A percentile compares a stretch with the other conserved stretches of the same genome.
Evolutionary conservation across 2,888 invertebrate genomes (phyloP).

Genomic region (Drosophila demipolita): DNA sequence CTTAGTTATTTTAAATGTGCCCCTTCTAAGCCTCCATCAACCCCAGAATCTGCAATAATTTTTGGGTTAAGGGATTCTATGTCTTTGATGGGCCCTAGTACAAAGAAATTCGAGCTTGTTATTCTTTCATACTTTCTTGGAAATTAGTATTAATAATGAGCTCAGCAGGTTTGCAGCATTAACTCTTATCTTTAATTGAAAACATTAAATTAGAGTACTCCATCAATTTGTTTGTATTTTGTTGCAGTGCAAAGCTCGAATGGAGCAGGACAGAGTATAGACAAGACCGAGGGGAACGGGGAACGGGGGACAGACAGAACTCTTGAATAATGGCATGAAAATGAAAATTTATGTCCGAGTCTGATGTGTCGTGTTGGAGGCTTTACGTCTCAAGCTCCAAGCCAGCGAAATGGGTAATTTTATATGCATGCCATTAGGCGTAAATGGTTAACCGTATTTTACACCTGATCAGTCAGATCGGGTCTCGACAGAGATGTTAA

Average conservation of each 20-base stretch:
- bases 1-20: no score
- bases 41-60: no score
- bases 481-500: neutral
- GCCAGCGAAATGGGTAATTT: conserved; percentile 14
- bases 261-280: neutral
- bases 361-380: conserved; percentile 10
- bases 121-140: neutral
- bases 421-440: conserved; percentile 20
- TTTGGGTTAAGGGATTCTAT: no score
- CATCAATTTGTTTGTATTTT: neutral
- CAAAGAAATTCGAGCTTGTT: neutral
- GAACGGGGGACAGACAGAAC: conserved; percentile 18
- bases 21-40: no score
- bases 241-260: conserved; percentile 4
- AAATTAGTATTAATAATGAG: neutral
- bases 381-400: neutral
- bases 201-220: conserved; percentile 6
- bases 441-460: conserved; percentile 11
- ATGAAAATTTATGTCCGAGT: conserved; percentile 57
- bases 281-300: neutral
- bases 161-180: neutral
- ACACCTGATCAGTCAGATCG: conserved; percentile 40
- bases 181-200: neutral
- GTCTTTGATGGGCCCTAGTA: neutral
- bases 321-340: conserved; percentile 51